Conservation (phyloP, 2,797 vertebrate genomes). For the Poecilia wingei region DNA sequence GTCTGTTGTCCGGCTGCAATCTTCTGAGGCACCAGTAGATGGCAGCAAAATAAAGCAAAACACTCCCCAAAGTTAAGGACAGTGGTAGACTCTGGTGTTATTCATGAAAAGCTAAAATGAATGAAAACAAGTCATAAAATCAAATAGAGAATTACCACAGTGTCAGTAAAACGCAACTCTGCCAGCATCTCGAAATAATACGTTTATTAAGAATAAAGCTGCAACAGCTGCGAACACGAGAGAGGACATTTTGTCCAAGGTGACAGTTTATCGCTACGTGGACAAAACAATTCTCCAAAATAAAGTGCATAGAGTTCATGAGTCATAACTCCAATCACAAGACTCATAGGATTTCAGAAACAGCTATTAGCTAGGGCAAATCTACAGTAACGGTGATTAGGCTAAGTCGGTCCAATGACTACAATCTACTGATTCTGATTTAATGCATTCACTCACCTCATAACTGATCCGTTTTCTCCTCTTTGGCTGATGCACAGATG, state of each 20-base stretch:
- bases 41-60: slow-evolving; percentile 69
- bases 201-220: slow-evolving; percentile 26
- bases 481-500: neutral
- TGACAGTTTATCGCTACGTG: slow-evolving; percentile 29
- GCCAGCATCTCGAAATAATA: slow-evolving; percentile 8
- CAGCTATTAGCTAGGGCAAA: slow-evolving; percentile 35
- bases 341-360: slow-evolving; percentile 39
- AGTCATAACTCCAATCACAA: slow-evolving; percentile 58
- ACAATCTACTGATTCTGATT: slow-evolving; percentile 23
- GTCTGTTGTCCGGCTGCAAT: slow-evolving; percentile 15
- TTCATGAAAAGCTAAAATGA: slow-evolving; percentile 7
- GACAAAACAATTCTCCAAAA: slow-evolving; percentile 53
- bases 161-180: slow-evolving; percentile 25
- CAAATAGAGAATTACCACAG: slow-evolving; percentile 27
- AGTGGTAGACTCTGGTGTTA: slow-evolving; percentile 28
- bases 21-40: slow-evolving; percentile 67
- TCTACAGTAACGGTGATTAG: slow-evolving; percentile 47
- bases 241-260: slow-evolving; percentile 17
- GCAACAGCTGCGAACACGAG: slow-evolving; percentile 15
- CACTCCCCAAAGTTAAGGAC: slow-evolving; percentile 15
- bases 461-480: slow-evolving; percentile 20
- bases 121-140: slow-evolving; percentile 13
- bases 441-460: slow-evolving; percentile 13
- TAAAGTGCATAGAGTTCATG: slow-evolving; percentile 81
- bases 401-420: slow-evolving; percentile 43